Evolutionary conservation across 1,140 invertebrate genomes (phyloP).

Genomic region (Mylabris phalerata): DNA sequence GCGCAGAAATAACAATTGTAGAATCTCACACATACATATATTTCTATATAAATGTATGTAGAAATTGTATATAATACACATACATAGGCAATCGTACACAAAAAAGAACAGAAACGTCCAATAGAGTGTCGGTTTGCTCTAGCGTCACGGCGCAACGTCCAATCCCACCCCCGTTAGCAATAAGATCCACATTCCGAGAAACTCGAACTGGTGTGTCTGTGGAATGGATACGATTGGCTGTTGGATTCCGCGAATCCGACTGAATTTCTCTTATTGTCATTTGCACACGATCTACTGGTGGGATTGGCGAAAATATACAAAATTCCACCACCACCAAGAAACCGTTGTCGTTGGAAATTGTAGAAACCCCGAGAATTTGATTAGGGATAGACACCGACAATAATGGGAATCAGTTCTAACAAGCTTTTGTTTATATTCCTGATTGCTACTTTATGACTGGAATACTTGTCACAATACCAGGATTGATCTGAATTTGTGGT

Average conservation of each 20-base stretch:
- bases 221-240: conserved; percentile 23
- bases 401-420: too few species aligned
- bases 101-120: conserved; percentile 27
- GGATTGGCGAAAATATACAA: background rate
- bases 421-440: too few species aligned
- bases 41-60: too few species aligned
- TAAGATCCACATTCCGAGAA: conserved; percentile 36
- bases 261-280: conserved; percentile 37
- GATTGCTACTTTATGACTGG: too few species aligned
- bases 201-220: conserved; percentile 30
- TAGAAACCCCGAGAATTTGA: too few species aligned
- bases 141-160: conserved; percentile 24
- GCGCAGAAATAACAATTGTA: conserved; percentile 35
- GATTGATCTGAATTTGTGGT: too few species aligned
- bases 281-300: background rate
- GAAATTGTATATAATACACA: too few species aligned
- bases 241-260: conserved; percentile 32
- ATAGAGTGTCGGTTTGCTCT: conserved; percentile 20
- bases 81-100: conserved; percentile 23
- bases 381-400: too few species aligned
- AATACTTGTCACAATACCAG: too few species aligned
- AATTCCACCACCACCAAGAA: background rate
- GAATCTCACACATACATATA: conserved; percentile 21
- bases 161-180: conserved; percentile 29
- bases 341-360: background rate